Base-by-base conservation (phyloP, 1,140 invertebrate species). In the Drosophila auraria region DNA sequence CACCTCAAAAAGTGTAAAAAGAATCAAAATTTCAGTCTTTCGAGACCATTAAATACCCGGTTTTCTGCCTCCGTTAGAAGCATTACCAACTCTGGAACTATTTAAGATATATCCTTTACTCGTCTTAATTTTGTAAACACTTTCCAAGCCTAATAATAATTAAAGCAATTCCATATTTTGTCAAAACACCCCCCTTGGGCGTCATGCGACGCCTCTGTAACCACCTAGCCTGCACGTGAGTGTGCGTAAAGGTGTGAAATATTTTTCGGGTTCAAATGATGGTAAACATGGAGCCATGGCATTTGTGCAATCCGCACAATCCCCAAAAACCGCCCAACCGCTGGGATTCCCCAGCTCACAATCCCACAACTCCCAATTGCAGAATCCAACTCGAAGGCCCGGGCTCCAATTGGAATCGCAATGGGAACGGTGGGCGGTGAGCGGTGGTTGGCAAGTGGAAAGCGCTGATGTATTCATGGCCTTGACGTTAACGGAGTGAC, bases 401-500 rank as follows among this genome's bases (percentile, higher is more conserved):
- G 50, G 36, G 72, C 47, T 44, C 45, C 47, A 63, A 61, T 74
- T 45, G 56, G 69, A 60, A 53, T 73, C 44, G 69, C 27, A 38
- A 17, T 1, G 36, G 20, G 38, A 36, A 25, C 6, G 6, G 12
- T 12, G 53, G 27, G 5, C 5, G 49, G 33, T 44, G 51, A 61
- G 49, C 58, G 38, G 45, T 66, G 50, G 53, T 44, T 61, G 40
- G 70, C 17, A 17, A 65, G 30, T 61, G 60, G 65, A 45, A 63
- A 42, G 62, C 56, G 45, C 80, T 87, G 84, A 89, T 87, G 70
- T 87, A 87, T 87, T 87, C 84, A 87, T 87, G 86, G 84, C 84
- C 86, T 89, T 84, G 84, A 87, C 84, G 86, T 76, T 87, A 87
- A 87, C 84, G 81, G 81, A 87, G 84, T 87, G 84, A 87, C 84